Percentiles rank a stretch among this genome's conserved stretches.
phyloP scores from a whole-genome alignment of 1,140 invertebrate genomes.

The Goniozus legneri region DNA sequence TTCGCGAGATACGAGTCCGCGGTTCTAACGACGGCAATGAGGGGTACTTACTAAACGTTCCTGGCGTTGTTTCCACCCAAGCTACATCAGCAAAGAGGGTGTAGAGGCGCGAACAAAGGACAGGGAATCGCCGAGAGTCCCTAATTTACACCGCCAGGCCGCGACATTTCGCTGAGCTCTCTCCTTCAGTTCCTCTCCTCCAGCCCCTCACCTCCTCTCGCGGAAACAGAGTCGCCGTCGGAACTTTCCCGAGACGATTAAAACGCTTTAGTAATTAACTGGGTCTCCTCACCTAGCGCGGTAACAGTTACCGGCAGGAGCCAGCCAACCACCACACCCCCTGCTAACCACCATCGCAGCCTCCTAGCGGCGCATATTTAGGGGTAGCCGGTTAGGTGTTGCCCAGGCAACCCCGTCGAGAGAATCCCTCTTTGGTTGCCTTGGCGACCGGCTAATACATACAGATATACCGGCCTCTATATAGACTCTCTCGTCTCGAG shows the following conservation, averaged over 20 bases:
- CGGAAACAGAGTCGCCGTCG: conserved; percentile 31
- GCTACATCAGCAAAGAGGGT: no score
- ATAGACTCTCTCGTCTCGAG: no score
- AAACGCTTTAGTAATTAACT: conserved; percentile 46
- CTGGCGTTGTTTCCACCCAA: no score
- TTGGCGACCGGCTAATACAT: no score
- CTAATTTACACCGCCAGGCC: conserved; percentile 30
- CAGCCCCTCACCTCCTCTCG: conserved; percentile 16
- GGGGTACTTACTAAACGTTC: no score
- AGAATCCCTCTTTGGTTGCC: conserved; percentile 39
- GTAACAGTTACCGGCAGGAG: conserved; percentile 26
- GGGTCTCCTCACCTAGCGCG: conserved; percentile 34
- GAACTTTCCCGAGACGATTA: conserved; percentile 55
- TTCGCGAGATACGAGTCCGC: no score
- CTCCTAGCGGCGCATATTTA: conserved; percentile 4
- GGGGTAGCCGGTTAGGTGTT: conserved; percentile 22
- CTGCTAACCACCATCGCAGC: conserved; percentile 2
- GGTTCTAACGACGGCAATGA: no score
- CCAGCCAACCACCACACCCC: conserved; percentile 8
- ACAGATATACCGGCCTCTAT: no score
- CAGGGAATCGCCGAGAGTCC: conserved; percentile 22
- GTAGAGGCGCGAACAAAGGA: no score
- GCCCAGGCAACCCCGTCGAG: conserved; percentile 44
- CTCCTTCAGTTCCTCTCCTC: no score
- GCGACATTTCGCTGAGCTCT: no score